Evolutionary conservation across 2,888 invertebrate species (phyloP).

Genomic region (Clitarchus hookeri): DNA sequence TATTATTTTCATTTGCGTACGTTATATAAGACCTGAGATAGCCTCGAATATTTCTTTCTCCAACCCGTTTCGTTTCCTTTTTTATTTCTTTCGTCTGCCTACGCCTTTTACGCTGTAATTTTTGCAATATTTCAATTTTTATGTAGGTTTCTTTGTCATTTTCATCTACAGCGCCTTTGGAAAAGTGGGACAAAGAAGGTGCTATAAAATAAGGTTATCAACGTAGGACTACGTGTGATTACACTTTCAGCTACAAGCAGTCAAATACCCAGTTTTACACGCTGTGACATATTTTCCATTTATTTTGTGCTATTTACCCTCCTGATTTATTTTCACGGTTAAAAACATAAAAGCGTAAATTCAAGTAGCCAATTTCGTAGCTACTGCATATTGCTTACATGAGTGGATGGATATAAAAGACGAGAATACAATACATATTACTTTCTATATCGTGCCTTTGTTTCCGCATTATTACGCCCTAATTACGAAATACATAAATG

Average conservation of each 20-base stretch:
- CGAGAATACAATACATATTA: not conserved
- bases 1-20: conserved; percentile 41
- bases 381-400: no score
- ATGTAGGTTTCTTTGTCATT: conserved; percentile 42
- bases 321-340: no score
- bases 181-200: conserved; percentile 23
- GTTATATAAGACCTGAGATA: conserved; percentile 33
- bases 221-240: conserved; percentile 16
- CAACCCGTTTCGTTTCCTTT: conserved; percentile 24
- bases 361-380: no score
- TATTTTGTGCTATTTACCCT: conserved; percentile 27
- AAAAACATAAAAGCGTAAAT: no score
- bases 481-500: no score
- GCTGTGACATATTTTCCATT: conserved; percentile 20
- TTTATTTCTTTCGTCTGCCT: conserved; percentile 33
- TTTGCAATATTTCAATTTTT: conserved; percentile 42
- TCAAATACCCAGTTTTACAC: conserved; percentile 6
- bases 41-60: conserved; percentile 32
- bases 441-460: no score
- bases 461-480: no score
- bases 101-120: conserved; percentile 39
- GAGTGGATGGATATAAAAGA: no score
- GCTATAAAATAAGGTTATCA: conserved; percentile 7
- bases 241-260: conserved; percentile 19
- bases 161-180: conserved; percentile 35